These are phyloP conservation scores for Nylanderia fulva DNA, from an alignment of 1,140 invertebrate genomes.

Conservation along the genomic window DNA sequence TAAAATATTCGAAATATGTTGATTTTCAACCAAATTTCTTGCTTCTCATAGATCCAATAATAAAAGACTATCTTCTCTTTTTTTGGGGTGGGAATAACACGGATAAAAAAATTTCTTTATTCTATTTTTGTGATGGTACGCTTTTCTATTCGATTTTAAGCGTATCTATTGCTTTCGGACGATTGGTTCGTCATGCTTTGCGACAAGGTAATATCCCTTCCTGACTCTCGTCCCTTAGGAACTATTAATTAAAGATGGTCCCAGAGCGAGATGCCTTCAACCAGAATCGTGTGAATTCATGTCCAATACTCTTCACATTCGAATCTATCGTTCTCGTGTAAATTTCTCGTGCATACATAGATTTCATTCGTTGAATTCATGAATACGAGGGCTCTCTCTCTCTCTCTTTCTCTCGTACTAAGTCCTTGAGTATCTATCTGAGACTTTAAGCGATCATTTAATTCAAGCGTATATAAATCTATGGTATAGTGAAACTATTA, in stretches of 20 bases:
- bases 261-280: constrained; percentile 16
- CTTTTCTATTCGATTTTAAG: not conserved
- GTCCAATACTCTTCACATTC: not conserved
- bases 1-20: constrained; percentile 31
- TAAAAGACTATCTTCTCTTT: not conserved
- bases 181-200: constrained; percentile 15
- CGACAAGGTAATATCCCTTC: constrained; percentile 24
- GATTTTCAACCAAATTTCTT: constrained; percentile 30
- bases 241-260: constrained; percentile 57
- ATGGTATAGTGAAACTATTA: constrained; percentile 24
- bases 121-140: not conserved
- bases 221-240: not conserved
- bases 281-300: constrained; percentile 30
- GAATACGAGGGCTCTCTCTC: constrained; percentile 21
- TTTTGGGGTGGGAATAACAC: too few relatives aligned
- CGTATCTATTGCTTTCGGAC: not conserved
- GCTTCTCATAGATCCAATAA: constrained; percentile 10
- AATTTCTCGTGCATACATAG: constrained; percentile 8
- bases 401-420: too few relatives aligned
- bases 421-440: constrained; percentile 14
- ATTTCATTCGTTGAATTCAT: constrained; percentile 45
- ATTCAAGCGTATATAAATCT: constrained; percentile 32
- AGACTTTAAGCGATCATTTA: constrained; percentile 39
- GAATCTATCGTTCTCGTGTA: not conserved
- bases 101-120: not conserved